Base-by-base conservation (phyloP, 2,888 invertebrate species). In the Limnephilus auricula region DNA sequence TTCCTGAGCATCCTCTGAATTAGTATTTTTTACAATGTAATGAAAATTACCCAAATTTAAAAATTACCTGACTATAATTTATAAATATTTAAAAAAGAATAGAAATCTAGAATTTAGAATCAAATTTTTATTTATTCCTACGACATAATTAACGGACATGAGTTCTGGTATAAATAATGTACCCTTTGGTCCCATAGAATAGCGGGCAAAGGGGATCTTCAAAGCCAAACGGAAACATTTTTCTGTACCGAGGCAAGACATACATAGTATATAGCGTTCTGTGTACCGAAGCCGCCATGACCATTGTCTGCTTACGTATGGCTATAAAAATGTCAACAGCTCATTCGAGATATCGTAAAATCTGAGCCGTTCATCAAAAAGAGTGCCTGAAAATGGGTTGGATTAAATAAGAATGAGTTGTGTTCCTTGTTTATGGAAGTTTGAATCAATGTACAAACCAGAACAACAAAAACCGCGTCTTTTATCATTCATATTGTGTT, bases 211-310 rank as follows among this genome's bases (percentile, higher is more conserved):
- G 89, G 50, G 50, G 32, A 30, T 50, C 50, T 32, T 31, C 32
- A 82, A 34, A 50, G 89, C 12, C 83, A 31, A 65, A 31, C 89
- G 89, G 89, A 89, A 89, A 89, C 82, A 89, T 30, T 89, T 89
- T 65, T 40, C 80, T 34, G 30, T 40, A 30, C 40, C 30, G 45
- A 85, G 85, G 10, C 85, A 40, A 30, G 13, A n/a, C 30, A 30
- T 15, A 82, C 34, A 82, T 82, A 82, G 82, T 15, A 82, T n/a
- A 82, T 82, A 82, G 82, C n/a, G 2, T 82, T 82, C 34, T 34
- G 82, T 32, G 82, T 82, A 32, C 25, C 9, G 34, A 82, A n/a
- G 34, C 82, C 34, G n/a, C 65, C 65, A 65, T 25, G 65, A 31
- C 25, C 82, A 82, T 32, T 82, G 82, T 82, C 82, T 82, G 31